Evolutionary conservation across 2,797 vertebrate species (phyloP).

Genomic region (Centropyge bicolor): DNA sequence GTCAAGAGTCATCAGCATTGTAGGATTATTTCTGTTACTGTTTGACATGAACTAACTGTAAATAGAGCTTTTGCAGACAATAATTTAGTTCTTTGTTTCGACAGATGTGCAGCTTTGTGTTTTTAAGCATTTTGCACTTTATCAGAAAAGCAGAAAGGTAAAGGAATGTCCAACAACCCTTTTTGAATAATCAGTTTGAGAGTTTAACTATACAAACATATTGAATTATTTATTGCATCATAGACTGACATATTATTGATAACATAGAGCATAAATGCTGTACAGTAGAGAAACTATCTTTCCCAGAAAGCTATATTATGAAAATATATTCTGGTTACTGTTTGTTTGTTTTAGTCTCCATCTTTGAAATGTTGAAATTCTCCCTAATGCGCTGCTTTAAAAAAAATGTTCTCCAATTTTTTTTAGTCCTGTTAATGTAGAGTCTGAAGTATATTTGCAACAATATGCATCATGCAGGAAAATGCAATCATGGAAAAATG

Average conservation of each 20-base stretch:
- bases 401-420: background rate
- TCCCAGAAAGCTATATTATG: conserved; percentile 44
- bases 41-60: conserved; percentile 30
- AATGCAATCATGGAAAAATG: conserved; percentile 38
- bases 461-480: conserved; percentile 40
- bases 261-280: conserved; percentile 37
- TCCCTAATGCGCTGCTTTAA: conserved; percentile 18
- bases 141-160: conserved; percentile 53
- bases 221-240: conserved; percentile 49
- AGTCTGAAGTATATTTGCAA: conserved; percentile 22
- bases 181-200: conserved; percentile 14
- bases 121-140: conserved; percentile 77
- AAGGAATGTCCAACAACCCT: conserved; percentile 43
- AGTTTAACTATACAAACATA: conserved; percentile 26
- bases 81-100: conserved; percentile 3
- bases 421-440: conserved; percentile 31
- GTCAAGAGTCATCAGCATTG: background rate
- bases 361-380: conserved; percentile 32
- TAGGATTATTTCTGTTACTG: conserved; percentile 21
- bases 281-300: conserved; percentile 58
- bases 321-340: conserved; percentile 31
- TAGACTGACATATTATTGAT: conserved; percentile 36
- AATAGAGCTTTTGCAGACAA: conserved; percentile 33
- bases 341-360: conserved; percentile 30
- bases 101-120: conserved; percentile 54